Evolutionary conservation across 2,113 vertebrate species (phyloP).

Genomic region (Psittacus erithacus): DNA sequence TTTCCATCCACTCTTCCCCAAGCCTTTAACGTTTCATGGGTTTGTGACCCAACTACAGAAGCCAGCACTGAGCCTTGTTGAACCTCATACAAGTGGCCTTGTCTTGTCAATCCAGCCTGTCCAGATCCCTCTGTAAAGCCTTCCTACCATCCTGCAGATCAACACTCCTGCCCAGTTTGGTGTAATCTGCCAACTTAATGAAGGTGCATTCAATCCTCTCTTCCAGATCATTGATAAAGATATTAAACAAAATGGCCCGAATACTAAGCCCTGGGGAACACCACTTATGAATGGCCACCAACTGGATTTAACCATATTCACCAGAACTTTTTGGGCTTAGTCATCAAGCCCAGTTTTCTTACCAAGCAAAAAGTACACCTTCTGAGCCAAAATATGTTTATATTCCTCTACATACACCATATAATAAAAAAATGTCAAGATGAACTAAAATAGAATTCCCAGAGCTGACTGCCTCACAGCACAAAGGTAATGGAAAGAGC

Average conservation of each 20-base stretch:
- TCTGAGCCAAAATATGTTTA: not conserved
- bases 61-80: not conserved
- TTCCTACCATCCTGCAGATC: not conserved
- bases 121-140: not conserved
- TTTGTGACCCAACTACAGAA: not conserved
- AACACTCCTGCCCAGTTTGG: not conserved
- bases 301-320: not conserved
- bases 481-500: not conserved
- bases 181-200: not conserved
- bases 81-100: not conserved
- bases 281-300: not conserved
- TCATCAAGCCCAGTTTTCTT: not conserved
- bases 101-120: rapidly evolving
- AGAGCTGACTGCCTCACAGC: not conserved
- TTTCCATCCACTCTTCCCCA: not conserved
- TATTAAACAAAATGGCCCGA: not conserved
- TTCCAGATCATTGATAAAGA: not conserved
- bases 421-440: not conserved
- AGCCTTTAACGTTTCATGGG: not conserved
- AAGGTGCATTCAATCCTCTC: not conserved
- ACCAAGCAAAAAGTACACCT: not conserved
- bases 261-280: not conserved
- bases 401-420: not conserved
- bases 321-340: rapidly evolving
- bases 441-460: not conserved